These are phyloP conservation scores for Mythimna pallens DNA, from an alignment of 2,888 invertebrate genomes.

Conservation along the genomic window DNA sequence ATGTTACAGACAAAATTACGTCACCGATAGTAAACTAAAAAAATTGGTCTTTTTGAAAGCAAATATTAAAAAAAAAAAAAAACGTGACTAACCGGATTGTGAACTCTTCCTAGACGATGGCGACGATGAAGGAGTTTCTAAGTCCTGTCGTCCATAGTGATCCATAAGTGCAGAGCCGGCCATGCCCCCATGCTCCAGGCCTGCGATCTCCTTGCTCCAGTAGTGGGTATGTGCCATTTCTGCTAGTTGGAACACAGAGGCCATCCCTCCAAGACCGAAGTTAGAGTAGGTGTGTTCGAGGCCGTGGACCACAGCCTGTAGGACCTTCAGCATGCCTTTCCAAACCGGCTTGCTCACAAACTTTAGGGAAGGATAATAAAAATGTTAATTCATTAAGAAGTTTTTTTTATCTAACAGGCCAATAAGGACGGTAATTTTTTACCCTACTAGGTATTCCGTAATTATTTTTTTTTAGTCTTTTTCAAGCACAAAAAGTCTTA, in stretches of 20 bases:
- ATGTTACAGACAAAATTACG: constrained; percentile 16
- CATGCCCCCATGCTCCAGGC: constrained; percentile 89
- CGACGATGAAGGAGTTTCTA: constrained; percentile 81
- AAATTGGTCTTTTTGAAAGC: background rate
- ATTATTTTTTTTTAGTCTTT: background rate
- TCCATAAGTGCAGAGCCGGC: constrained; percentile 83
- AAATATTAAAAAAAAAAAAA: background rate
- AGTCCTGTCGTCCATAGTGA: constrained; percentile 76
- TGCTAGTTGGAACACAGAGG: constrained; percentile 98
- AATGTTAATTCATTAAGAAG: background rate
- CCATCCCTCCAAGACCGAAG: constrained; percentile 99
- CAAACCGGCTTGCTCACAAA: constrained; percentile 97
- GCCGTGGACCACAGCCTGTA: constrained; percentile 97
- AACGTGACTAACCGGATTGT: constrained; percentile 87
- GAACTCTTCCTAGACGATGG: constrained; percentile 93
- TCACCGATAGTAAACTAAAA: background rate
- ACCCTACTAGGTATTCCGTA: no score
- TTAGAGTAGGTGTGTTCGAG: constrained; percentile 97
- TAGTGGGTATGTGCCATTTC: constrained; percentile 99
- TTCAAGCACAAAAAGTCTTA: background rate
- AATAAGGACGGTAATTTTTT: background rate
- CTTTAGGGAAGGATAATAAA: constrained; percentile 84
- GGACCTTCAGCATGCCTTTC: constrained; percentile 98
- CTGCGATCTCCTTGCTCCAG: constrained; percentile 96
- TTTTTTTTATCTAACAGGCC: background rate